phyloP scores from a whole-genome alignment of 2,113 vertebrate species.

The Buteo buteo region DNA sequence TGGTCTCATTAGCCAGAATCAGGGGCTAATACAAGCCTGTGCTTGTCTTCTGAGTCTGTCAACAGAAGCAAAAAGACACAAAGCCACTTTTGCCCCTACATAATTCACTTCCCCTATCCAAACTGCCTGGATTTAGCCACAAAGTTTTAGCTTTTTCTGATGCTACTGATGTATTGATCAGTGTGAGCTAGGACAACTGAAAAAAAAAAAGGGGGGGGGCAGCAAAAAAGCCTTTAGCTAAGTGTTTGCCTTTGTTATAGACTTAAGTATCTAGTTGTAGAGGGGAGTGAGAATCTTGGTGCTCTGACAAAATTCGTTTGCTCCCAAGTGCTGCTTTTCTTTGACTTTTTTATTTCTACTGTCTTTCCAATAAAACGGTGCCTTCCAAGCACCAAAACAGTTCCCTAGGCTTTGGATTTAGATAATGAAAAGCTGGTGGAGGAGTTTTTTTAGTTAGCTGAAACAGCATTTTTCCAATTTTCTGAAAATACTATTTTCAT shows the following conservation, averaged over 20 bases:
- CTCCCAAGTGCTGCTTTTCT: neutral
- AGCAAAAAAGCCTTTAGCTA: neutral
- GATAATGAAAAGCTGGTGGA: neutral
- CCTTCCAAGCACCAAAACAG: neutral
- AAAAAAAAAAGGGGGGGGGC: rapidly evolving
- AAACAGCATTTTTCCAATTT: neutral
- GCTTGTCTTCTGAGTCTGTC: neutral
- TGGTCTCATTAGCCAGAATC: neutral
- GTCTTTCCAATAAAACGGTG: neutral
- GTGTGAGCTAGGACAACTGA: neutral
- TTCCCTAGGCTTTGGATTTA: neutral
- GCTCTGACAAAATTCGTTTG: neutral
- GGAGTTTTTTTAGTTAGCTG: neutral
- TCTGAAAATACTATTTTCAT: neutral
- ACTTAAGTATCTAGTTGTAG: neutral
- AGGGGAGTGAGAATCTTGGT: neutral
- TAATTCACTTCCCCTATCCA: neutral
- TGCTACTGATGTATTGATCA: neutral
- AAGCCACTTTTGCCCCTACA: neutral
- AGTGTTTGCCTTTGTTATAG: neutral
- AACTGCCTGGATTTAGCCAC: neutral
- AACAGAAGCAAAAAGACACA: neutral
- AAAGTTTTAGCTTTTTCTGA: neutral
- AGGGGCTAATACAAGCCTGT: neutral
- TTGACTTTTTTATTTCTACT: neutral